Conservation (phyloP, 2,113 vertebrate species). For the Gymnogyps californianus region DNA sequence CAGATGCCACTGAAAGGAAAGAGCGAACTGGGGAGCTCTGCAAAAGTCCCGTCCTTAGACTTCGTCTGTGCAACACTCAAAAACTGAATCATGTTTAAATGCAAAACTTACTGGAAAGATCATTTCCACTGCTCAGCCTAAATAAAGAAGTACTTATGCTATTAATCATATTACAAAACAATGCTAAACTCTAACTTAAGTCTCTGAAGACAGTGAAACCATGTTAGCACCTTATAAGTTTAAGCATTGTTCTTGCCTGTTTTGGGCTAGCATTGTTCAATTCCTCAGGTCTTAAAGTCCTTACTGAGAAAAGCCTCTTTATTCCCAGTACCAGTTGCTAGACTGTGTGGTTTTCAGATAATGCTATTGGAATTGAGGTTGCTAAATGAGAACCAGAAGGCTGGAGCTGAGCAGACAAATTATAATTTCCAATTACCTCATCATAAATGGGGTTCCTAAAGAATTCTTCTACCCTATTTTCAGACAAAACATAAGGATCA, state of each 20-base stretch:
- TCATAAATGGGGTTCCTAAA: not conserved
- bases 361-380: constrained; percentile 13
- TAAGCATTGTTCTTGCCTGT: not conserved
- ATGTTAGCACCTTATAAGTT: not conserved
- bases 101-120: not conserved
- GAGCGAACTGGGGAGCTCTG: not conserved
- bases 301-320: constrained; percentile 44
- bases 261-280: not conserved
- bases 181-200: not conserved
- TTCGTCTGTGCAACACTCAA: not conserved
- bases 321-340: not conserved
- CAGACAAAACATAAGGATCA: not conserved
- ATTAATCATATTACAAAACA: not conserved
- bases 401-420: constrained; percentile 15
- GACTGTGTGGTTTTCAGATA: constrained; percentile 7
- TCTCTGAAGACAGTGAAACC: not conserved
- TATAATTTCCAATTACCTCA: constrained; percentile 1
- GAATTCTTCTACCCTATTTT: not conserved
- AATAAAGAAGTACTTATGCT: not conserved
- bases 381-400: constrained; percentile 45
- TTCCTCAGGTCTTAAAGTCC: not conserved
- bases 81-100: not conserved
- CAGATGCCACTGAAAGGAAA: not conserved
- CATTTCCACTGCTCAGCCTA: not conserved
- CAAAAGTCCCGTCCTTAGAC: not conserved